Base-by-base conservation (phyloP, 2,888 invertebrate genomes). In the Coecobrya sp. region DNA sequence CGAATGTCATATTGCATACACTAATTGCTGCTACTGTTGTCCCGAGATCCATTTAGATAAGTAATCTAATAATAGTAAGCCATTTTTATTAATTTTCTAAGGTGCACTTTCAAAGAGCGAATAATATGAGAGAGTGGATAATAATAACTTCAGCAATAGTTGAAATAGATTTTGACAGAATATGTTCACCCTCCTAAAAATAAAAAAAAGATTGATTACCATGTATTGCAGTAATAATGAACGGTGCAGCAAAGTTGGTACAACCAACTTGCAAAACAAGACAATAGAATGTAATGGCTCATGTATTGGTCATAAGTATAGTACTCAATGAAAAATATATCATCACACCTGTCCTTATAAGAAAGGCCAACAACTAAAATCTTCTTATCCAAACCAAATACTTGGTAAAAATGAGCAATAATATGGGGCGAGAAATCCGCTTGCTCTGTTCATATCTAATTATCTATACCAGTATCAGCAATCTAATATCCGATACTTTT, bases 281-380 rank as follows among this genome's bases (percentile, higher is more conserved):
- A 10, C 79, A 79, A 79, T 49, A 49, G 30, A 25, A 25, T 27
- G 11, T n/a, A n/a, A n/a, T n/a, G n/a, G n/a, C n/a, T n/a, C n/a
- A n/a, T n/a, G n/a, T n/a, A n/a, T n/a, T 68, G 30, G 27, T 16
- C 68, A 68, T 10, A 5, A 0, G 2, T 8, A 0, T 19, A 42
- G 25, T 30, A 70, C n/a, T 19, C 16, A 30, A 70, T 16, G 2
- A 70, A 16, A 36, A 36, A 11, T n/a, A 16, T 36, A 36, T 42
- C 36, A 30, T 70, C 25, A 70, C 7, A 36, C 19, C 22, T 59
- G 86, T 25, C 86, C 88, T 88, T 88, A 52, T 79, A 3, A 27
- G 22, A 89, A 89, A 89, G 89, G 89, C 19, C 82, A 22, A 81
- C 89, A 52, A 89, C 73, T 73, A 59, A 27, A 19, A 30, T n/a